Percentiles rank a stretch among this genome's conserved stretches.
Evolutionary conservation across 2,888 invertebrate genomes (phyloP).

Genomic region (Scelioninae gen. 1): DNA sequence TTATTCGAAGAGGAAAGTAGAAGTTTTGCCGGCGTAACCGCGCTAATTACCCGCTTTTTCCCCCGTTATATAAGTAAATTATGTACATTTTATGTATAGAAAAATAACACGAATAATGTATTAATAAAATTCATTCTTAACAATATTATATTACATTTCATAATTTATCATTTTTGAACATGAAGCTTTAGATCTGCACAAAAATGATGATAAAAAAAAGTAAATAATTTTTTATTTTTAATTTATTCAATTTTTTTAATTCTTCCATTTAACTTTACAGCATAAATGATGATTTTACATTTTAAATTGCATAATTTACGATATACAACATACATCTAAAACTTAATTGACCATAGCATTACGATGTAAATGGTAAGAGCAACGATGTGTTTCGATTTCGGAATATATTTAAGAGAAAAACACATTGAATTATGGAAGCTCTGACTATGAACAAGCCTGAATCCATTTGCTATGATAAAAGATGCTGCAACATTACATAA

Average conservation of each 20-base stretch:
- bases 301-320: neutral
- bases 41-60: constrained; percentile 60
- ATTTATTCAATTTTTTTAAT: too few relatives aligned
- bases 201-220: too few relatives aligned
- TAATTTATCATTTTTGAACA: neutral
- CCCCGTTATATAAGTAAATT: constrained; percentile 31
- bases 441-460: constrained; percentile 19
- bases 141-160: neutral
- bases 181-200: too few relatives aligned
- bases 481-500: constrained; percentile 52
- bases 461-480: constrained; percentile 35
- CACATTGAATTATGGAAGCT: constrained; percentile 26
- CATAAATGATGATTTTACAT: too few relatives aligned
- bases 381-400: neutral
- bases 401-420: constrained; percentile 15
- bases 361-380: constrained; percentile 22
- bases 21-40: constrained; percentile 51
- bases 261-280: too few relatives aligned
- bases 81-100: constrained; percentile 26
- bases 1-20: constrained; percentile 46
- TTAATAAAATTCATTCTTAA: constrained; percentile 5
- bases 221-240: too few relatives aligned
- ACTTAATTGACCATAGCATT: neutral
- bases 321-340: neutral
- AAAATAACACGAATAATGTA: constrained; percentile 29